Percentiles rank a stretch among this genome's conserved stretches.
These are phyloP conservation scores for Stenolophus ochropezus DNA, from an alignment of 2,888 invertebrate species.

Conservation along the genomic window DNA sequence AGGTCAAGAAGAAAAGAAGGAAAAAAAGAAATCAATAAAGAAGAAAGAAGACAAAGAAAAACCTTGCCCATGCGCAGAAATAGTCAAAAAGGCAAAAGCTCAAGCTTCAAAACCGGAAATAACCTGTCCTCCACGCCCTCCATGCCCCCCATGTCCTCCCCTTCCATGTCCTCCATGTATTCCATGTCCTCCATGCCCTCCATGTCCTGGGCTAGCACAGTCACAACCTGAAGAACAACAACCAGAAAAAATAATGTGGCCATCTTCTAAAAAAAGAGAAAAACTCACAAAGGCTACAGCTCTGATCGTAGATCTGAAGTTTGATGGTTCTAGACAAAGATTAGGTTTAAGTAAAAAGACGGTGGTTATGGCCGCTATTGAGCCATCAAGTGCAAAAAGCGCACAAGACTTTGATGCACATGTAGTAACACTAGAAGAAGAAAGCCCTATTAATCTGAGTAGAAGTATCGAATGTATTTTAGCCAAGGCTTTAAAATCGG, in stretches of 20 bases:
- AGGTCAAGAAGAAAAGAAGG: too few relatives aligned
- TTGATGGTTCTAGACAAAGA: not conserved
- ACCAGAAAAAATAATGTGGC: not conserved
- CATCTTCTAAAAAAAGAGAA: not conserved
- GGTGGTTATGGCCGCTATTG: slow-evolving; percentile 19
- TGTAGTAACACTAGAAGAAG: slow-evolving; percentile 35
- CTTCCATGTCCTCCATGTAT: too few relatives aligned
- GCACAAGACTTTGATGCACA: not conserved
- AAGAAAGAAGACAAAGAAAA: not conserved
- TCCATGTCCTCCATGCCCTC: too few relatives aligned
- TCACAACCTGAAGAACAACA: not conserved
- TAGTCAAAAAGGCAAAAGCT: not conserved
- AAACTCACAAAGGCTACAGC: slow-evolving; percentile 35
- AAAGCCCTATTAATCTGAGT: slow-evolving; percentile 35
- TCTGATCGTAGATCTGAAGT: slow-evolving; percentile 12
- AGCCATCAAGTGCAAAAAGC: not conserved
- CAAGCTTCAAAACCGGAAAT: not conserved
- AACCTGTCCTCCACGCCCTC: too few relatives aligned
- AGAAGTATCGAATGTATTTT: slow-evolving; percentile 45
- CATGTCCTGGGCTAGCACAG: not conserved
- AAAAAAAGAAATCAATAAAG: too few relatives aligned
- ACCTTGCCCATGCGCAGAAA: not conserved
- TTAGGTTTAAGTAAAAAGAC: slow-evolving; percentile 24
- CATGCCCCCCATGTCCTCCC: too few relatives aligned
- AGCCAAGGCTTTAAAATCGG: slow-evolving; percentile 37